Evolutionary conservation across 2,888 invertebrate genomes (phyloP).

Genomic region (Dichetophora obliterata): DNA sequence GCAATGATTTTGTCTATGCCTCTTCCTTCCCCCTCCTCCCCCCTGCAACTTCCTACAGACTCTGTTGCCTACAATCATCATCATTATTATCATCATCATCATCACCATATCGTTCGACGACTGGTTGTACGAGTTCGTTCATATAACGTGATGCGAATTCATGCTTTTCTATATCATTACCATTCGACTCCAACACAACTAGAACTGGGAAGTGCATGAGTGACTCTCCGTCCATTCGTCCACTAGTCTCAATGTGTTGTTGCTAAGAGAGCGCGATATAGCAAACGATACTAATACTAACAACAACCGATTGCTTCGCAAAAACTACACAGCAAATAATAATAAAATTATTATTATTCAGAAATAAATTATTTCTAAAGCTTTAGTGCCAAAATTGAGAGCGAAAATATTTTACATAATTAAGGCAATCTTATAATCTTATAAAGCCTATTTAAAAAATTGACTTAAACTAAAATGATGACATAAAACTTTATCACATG

Average conservation of each 20-base stretch:
- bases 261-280: constrained; percentile 10
- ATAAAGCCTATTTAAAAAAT: too few species aligned
- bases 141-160: constrained; percentile 24
- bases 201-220: constrained; percentile 19
- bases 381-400: too few species aligned
- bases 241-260: not conserved
- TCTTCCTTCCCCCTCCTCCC: not conserved
- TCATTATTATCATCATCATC: too few species aligned
- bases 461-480: too few species aligned
- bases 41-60: constrained; percentile 21
- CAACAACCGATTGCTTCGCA: not conserved
- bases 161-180: not conserved
- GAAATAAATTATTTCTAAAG: too few species aligned
- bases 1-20: constrained; percentile 12
- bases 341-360: too few species aligned
- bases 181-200: constrained; percentile 7
- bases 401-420: too few species aligned
- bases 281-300: not conserved
- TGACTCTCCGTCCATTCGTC: not conserved
- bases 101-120: not conserved
- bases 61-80: not conserved
- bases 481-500: too few species aligned
- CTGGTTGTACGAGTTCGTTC: not conserved
- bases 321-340: too few species aligned
- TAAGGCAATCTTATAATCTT: too few species aligned